Base-by-base conservation (phyloP, 2,797 vertebrate genomes). In the Sebastes itinus region DNA sequence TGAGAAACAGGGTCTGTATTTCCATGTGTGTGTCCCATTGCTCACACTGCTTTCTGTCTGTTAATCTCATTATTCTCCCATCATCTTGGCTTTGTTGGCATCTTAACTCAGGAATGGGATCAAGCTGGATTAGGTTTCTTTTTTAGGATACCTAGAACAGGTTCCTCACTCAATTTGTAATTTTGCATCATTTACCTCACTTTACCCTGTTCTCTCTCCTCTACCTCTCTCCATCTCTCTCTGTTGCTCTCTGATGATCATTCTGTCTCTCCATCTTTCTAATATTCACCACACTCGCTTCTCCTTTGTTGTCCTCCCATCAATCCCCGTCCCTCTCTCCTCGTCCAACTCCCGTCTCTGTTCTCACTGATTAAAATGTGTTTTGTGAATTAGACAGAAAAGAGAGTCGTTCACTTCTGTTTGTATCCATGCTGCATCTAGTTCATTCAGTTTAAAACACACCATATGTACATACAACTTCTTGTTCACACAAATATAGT, bases 61-160 rank as follows among this genome's bases (percentile, higher is more conserved):
- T 65, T 91, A 89, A 93, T 91, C 89, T 85, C 66, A 84, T 92
- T 91, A 90, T 88, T 92, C 85, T 76, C 76, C 73, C 28, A 88
- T 90, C 88, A 83, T 88, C 65, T 83, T 83, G 84, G 83, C 38
- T 93, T 90, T 88, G 86, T 89, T 81, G 77, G 75, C 82, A 88
- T 83, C 78, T 88, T 87, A 89, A 86, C 88, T 65, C 73, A 59
- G 78, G 74, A 87, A 90, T 80, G 42, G 85, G 82, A 89, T 91
- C 71, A 89, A 75, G 74, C 59, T 83, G 87, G 88, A 92, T 92
- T 91, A 86, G 61, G 42, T 82, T 88, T 88, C 89, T 74, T 78
- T 81, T 92, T 90, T 81, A 58, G 81, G 83, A 89, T 33, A 60
- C 22, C 20, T 32, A 80, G 58, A 85, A 80, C 82, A 82, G 88